Base-by-base conservation (phyloP, 2,888 invertebrate species). In the Lasiommata megera region DNA sequence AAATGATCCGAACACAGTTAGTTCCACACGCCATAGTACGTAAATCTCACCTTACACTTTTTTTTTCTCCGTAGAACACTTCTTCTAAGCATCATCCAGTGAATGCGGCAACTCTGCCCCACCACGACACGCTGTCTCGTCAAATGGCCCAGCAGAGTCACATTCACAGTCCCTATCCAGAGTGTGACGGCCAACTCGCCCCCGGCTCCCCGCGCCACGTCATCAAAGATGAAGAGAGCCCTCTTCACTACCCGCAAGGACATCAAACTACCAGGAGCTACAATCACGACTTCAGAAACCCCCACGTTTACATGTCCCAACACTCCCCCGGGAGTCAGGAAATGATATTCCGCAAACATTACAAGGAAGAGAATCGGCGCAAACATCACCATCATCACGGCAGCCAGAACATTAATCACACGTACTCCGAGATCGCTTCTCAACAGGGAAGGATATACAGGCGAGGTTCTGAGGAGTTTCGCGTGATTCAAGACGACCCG, bases 1-100 rank as follows among this genome's bases (percentile, higher is more conserved):
- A n/a, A n/a, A n/a, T n/a, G n/a, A n/a, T n/a, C n/a, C n/a, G n/a
- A n/a, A n/a, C n/a, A n/a, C n/a, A n/a, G n/a, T n/a, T n/a, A n/a
- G n/a, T n/a, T n/a, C n/a, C n/a, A n/a, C n/a, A n/a, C n/a, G n/a
- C n/a, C n/a, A n/a, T n/a, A n/a, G n/a, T n/a, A n/a, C n/a, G n/a
- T 23, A 23, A 23, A 23, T 23, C 36, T 18, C 5, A 17, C 23
- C 14, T 23, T 50, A 8, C 17, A 7, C 14, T 3, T 16, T 28
- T 38, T 36, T 38, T 34, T 51, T 29, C 5, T 52, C 41, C 31
- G 8, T 95, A 95, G 95, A 95, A 95, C 94, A 95, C 94, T 94
- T 95, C 95, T 94, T 95, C 95, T 95, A 95, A 95, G 82, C 94
- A 94, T 68, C 94, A 89, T 62, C 93, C 86, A 88, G 94, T 76